A percentile compares a stretch with the other conserved stretches of the same genome.
These are phyloP conservation scores for Hydropotes inermis DNA, from an alignment of 2,113 vertebrate species.

Conservation along the genomic window DNA sequence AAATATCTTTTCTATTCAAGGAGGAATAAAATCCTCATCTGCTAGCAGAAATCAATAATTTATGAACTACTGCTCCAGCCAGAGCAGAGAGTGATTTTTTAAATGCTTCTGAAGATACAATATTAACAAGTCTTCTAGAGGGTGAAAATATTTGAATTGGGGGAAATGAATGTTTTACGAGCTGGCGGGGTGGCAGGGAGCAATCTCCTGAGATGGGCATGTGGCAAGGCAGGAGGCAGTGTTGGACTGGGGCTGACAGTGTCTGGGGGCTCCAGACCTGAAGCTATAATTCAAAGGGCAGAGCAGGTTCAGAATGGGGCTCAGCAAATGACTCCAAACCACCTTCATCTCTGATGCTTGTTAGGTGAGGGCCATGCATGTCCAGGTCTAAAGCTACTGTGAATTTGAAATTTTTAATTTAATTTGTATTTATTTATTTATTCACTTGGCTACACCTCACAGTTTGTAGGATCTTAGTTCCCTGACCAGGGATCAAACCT, in stretches of 20 bases:
- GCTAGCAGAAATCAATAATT: constrained; percentile 56
- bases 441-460: not conserved
- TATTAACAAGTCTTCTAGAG: constrained; percentile 60
- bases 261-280: not conserved
- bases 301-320: not conserved
- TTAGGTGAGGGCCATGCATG: fast-evolving
- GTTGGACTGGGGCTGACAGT: not conserved
- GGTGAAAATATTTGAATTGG: constrained; percentile 66
- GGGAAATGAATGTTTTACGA: constrained; percentile 55
- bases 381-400: not conserved
- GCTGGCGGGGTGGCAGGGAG: not conserved
- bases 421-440: not conserved
- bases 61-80: constrained; percentile 14
- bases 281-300: not conserved
- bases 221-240: not conserved
- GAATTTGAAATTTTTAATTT: not conserved
- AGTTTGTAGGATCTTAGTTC: not conserved
- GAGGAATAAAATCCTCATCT: not conserved
- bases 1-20: not conserved
- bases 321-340: not conserved
- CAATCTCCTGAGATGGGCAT: not conserved
- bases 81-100: not conserved
- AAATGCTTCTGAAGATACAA: constrained; percentile 55
- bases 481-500: not conserved
- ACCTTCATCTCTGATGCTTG: not conserved